Base-by-base conservation (phyloP, 2,113 vertebrate species). In the Meleagris gallopavo region DNA sequence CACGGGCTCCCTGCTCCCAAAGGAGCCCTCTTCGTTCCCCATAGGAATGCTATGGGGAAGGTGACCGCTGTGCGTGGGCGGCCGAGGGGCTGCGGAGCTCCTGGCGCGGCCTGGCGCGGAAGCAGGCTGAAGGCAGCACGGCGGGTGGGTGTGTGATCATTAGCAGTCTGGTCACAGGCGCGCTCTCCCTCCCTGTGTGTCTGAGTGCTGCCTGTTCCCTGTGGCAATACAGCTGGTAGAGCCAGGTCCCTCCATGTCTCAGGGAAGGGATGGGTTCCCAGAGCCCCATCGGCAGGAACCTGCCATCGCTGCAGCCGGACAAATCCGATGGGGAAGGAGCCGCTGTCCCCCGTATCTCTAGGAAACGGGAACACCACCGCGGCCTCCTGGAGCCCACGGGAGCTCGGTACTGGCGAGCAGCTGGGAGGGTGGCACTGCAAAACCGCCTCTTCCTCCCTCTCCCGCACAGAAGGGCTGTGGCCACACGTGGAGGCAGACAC, bases 91-190 rank as follows among this genome's bases (percentile, higher is more conserved):
- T 58, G 74, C 65, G 78, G 84, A 93, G 86, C 73, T 94, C 82
- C 87, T 94, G 66, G 84, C 22, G 55, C 74, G 92, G 95, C 78
- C 74, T 93, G 95, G 81, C 9, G 17, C 91, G 94, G 75, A 90
- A 88, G 70, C 85, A 95, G 80, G 94, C 92, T 75, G 72, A 92
- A 88, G 75, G 86, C 90, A 82, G 75, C 58, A 80, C 95, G 79
- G 86, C 83, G 52, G 90, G 91, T 92, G 96, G 93, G 93, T 93
- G 93, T 95, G 90, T 4, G 11, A 61, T 95, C 86, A 97, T 97
- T 97, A 97, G 71, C 94, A 97, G 93, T 97, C 96, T 89, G 74
- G 94, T 96, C 97, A 96, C 96, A 97, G 72, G 67, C 88, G 91
- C 13, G 0, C 48, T 61, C 88, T 95, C 82, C 86, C 75, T 94